Conservation (phyloP, 2,113 vertebrate species). For the Arizona elegans region DNA sequence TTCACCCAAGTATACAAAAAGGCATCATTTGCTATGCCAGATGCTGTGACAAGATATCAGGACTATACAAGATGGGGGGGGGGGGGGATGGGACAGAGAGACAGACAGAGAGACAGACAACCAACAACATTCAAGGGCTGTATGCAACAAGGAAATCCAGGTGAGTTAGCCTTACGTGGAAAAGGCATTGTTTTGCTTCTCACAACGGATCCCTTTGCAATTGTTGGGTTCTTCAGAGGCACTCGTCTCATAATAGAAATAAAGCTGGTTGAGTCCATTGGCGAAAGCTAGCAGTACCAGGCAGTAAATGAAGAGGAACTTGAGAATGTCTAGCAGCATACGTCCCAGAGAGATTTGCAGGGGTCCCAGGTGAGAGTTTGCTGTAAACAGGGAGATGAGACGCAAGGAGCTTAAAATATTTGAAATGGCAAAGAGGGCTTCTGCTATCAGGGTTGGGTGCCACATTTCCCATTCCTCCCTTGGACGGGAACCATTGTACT, state of each 20-base stretch:
- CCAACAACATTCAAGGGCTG: background rate
- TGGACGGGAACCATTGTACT: conserved; percentile 94
- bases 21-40: background rate
- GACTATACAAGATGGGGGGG: background rate
- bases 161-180: conserved; percentile 84
- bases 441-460: conserved; percentile 95
- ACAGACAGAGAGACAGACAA: background rate
- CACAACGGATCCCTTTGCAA: conserved; percentile 96
- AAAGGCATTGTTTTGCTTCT: conserved; percentile 97
- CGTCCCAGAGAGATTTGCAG: conserved; percentile 97
- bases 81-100: background rate
- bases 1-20: conserved; percentile 8
- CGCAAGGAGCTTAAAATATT: conserved; percentile 98
- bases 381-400: conserved; percentile 97
- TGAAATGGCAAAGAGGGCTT: conserved; percentile 97
- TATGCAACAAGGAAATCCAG: background rate
- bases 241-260: conserved; percentile 96
- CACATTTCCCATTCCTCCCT: conserved; percentile 97
- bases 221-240: conserved; percentile 93
- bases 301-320: conserved; percentile 99
- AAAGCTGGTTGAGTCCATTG: conserved; percentile 95
- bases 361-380: conserved; percentile 97
- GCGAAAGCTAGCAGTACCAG: conserved; percentile 95
- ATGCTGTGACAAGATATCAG: background rate
- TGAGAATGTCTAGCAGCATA: conserved; percentile 98